phyloP scores from a whole-genome alignment of 2,888 invertebrate genomes.

The Drosophila subquinaria region DNA sequence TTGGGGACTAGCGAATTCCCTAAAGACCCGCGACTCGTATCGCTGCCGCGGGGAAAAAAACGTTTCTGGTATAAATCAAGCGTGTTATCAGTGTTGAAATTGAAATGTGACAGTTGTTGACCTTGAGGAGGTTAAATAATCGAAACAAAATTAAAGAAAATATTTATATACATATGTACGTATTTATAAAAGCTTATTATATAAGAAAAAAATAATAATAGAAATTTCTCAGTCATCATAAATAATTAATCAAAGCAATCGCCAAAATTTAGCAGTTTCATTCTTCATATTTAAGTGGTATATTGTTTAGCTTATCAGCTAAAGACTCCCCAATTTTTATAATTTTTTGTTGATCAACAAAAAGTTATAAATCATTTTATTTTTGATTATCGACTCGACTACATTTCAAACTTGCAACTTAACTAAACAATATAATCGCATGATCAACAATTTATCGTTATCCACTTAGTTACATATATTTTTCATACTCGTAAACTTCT shows the following conservation, averaged over 20 bases:
- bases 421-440: background rate
- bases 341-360: background rate
- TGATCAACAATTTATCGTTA: slow-evolving; percentile 6
- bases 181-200: background rate
- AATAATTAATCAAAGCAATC: background rate
- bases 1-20: slow-evolving; percentile 38
- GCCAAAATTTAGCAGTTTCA: background rate
- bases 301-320: background rate
- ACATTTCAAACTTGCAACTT: background rate
- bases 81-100: slow-evolving; percentile 38
- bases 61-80: slow-evolving; percentile 36
- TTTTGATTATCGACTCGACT: background rate
- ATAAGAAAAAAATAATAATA: background rate
- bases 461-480: background rate
- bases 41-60: slow-evolving; percentile 7
- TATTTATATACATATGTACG: background rate
- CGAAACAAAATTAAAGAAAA: slow-evolving; percentile 7
- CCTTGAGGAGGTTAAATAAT: slow-evolving; percentile 39
- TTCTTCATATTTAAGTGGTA: background rate
- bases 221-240: background rate
- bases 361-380: background rate
- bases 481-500: slow-evolving; percentile 57
- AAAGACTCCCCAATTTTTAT: background rate
- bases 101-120: slow-evolving; percentile 40
- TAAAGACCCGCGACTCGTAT: slow-evolving; percentile 8